Percentiles rank a stretch among this genome's conserved stretches.
Conservation (phyloP, 1,140 invertebrate genomes). For the Trichonephila clavipes region DNA sequence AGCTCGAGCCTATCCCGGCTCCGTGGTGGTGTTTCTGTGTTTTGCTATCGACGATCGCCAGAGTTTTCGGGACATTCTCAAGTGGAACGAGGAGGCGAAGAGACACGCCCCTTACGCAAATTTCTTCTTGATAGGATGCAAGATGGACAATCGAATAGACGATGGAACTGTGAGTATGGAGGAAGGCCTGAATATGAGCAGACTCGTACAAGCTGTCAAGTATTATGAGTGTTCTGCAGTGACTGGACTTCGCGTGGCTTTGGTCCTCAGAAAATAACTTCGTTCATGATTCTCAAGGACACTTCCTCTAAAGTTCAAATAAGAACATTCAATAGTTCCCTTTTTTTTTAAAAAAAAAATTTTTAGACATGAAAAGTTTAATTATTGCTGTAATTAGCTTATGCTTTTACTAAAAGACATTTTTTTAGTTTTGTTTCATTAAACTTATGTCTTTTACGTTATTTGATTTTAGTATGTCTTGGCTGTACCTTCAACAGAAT, state of each 20-base stretch:
- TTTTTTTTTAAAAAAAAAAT: too few species aligned
- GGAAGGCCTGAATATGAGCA: neutral
- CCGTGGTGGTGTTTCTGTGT: neutral
- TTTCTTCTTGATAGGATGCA: neutral
- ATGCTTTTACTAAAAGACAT: too few species aligned
- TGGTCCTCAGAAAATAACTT: too few species aligned
- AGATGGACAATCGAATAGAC: neutral
- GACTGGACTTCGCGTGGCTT: neutral
- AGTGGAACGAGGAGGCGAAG: neutral
- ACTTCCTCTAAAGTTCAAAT: too few species aligned
- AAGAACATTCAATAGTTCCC: too few species aligned
- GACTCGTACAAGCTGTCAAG: neutral
- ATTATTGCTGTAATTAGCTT: too few species aligned
- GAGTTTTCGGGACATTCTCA: neutral
- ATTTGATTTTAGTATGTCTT: too few species aligned
- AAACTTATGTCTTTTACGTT: too few species aligned
- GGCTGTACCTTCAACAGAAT: too few species aligned
- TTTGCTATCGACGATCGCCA: neutral
- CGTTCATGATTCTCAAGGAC: too few species aligned
- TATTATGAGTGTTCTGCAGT: neutral
- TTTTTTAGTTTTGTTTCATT: too few species aligned
- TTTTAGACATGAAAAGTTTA: too few species aligned
- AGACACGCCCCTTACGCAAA: neutral
- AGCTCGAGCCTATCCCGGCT: neutral
- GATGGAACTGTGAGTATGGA: neutral